Evolutionary conservation across 2,888 invertebrate species (phyloP), one percentile per base, ranked within the genome.

Genomic region (Agrypnus murinus): DNA sequence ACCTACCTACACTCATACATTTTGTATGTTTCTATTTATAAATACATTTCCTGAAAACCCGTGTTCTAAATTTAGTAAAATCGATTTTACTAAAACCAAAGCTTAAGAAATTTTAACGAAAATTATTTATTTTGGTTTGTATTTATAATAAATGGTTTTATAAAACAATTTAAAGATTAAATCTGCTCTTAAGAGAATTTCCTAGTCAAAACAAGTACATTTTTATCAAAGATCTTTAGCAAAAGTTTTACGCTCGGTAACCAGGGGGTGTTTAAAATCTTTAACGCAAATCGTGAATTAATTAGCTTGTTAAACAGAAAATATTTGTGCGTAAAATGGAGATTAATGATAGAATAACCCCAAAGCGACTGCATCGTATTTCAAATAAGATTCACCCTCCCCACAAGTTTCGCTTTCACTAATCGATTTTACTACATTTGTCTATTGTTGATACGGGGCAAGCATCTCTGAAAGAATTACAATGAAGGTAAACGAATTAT

Each of bases 231-330:
- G 17, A 43, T 43, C 43, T 19, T 4, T 32, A 32, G 46, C 46
- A 19, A 46, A 46, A 19, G 19, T 46, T 46, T 46, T 46, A 17
- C 50, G 31, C 50, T 10, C 9, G n/a, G 31, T 19, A 32, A 46
- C 46, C 46, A 46, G 46, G 19, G 46, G 46, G 46, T 46, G 50
- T 50, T 32, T 32, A 32, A 32, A 50, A 50, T 50, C 50, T 50
- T 50, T 50, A 50, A 31, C 50, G 53, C 55, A 55, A 55, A 55
- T 55, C 34, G 36, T 36, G 55, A 55, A 55, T 55, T 34, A 55
- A 55, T 55, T 55, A 55, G 55, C 36, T 55, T 55, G 55, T 55
- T 55, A 55, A 55, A 55, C 55, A 55, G 55, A 36, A 55, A 55
- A 55, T 36, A 55, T 55, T 55, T 55, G 36, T 55, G 55, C 55